Conservation (phyloP, 1,140 invertebrate species). For the Drusus annulatus region DNA sequence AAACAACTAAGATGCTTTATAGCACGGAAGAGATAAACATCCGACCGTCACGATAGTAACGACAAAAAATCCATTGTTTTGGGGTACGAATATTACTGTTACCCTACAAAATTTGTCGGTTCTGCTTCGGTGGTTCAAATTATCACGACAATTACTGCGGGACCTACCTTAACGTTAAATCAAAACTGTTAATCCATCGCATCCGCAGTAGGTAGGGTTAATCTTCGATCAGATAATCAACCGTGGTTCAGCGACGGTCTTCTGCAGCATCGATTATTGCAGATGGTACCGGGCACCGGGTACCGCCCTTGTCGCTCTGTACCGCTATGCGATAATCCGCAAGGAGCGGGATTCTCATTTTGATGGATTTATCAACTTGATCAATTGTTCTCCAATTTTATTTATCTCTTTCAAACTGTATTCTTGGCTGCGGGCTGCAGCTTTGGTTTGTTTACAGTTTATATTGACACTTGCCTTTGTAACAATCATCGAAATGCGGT, state of each 20-base stretch:
- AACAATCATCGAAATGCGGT: no score
- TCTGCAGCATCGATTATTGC: no score
- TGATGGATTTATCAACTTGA: no score
- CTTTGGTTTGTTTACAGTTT: no score
- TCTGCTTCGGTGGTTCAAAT: neutral
- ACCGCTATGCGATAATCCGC: constrained; percentile 21
- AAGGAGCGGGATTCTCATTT: neutral
- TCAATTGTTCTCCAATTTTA: no score
- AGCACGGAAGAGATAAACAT: no score
- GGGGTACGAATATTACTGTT: constrained; percentile 5
- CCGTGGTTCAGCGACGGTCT: neutral
- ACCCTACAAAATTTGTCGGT: neutral
- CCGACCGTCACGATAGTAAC: no score
- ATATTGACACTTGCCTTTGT: no score
- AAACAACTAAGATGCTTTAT: no score
- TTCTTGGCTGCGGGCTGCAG: no score
- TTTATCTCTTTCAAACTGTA: no score
- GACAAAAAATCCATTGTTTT: neutral
- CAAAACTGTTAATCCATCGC: constrained; percentile 33
- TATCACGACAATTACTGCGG: constrained; percentile 2
- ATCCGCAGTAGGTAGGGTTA: constrained; percentile 4
- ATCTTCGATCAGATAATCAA: constrained; percentile 18
- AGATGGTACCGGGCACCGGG: no score
- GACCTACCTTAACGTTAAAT: constrained; percentile 33
- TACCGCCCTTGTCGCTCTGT: constrained; percentile 16